Evolutionary conservation across 2,888 invertebrate species (phyloP), one percentile per base, ranked within the genome.

Genomic region (Cephus sareptanus): DNA sequence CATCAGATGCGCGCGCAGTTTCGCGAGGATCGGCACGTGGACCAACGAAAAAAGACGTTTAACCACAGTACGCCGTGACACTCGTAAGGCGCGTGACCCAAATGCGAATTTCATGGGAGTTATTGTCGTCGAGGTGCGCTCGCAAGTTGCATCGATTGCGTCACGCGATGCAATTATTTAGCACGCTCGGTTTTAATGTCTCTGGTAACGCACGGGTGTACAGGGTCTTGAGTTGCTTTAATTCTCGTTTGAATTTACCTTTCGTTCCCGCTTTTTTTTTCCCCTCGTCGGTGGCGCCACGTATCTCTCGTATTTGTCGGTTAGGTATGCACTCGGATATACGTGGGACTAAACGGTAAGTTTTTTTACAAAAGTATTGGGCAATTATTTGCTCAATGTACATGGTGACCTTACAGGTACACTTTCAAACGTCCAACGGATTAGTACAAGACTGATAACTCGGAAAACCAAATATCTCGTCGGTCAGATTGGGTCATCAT

Each of bases 161-260:
- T 86, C 89, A 88, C 88, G 89, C 89, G 84, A 89, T 82, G 87
- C 83, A 85, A 87, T 87, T 87, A 83, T 86, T 87, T 86, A 84
- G 84, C 56, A 85, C 85, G 83, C 85, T 84, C 83, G 83, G 84
- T 56, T 56, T 56, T 56, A 56, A 56, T 56, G 56, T 23, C 56
- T 23, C 23, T 56, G 15, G 56, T 56, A 56, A 56, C 56, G 56
- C 56, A 56, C 56, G 23, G 56, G 23, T 23, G 2, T 56, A 56
- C 56, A 9, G 56, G 56, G 9, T 56, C 23, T 56, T 56, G 23
- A 9, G 23, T 56, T 56, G 56, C 56, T 56, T 56, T 56, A 56
- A 56, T 23, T 56, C 56, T 56, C 56, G 3, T 56, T 56, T 56
- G 56, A 56, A 56, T 9, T 56, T 23, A 9, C 23, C 56, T 56